Evolutionary conservation across 2,797 vertebrate species (phyloP).

Genomic region (Salmo trutta): DNA sequence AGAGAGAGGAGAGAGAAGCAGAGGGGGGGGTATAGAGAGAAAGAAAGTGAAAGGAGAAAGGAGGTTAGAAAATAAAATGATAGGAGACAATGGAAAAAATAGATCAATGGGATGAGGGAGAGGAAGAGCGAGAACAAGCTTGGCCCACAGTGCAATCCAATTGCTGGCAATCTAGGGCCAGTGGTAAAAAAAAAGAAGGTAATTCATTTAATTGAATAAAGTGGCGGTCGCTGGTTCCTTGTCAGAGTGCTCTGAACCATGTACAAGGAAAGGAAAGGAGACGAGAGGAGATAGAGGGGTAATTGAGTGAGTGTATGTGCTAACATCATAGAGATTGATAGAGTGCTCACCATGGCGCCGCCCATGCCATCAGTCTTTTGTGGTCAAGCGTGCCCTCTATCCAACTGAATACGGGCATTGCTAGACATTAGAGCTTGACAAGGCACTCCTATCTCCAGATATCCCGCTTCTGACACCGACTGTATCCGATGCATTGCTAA

Average conservation of each 20-base stretch:
- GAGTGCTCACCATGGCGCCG: too few species aligned
- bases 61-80: background rate
- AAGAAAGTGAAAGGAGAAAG: background rate
- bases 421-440: background rate
- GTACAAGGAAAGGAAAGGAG: background rate
- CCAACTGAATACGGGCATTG: too few species aligned
- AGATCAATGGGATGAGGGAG: background rate
- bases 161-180: conserved; percentile 23
- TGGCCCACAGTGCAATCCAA: conserved; percentile 24
- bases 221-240: conserved; percentile 14
- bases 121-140: background rate
- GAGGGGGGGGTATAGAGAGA: background rate
- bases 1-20: background rate
- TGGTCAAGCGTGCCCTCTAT: too few species aligned
- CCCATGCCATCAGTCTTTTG: too few species aligned
- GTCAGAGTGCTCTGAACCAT: conserved; percentile 7
- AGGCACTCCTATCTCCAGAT: background rate
- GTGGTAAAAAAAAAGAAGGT: conserved; percentile 34
- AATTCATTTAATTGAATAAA: conserved; percentile 29
- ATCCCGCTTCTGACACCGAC: too few species aligned
- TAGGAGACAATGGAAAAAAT: background rate
- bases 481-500: too few species aligned
- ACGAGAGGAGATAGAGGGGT: background rate
- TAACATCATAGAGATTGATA: background rate
- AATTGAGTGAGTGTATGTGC: background rate